Evolutionary conservation across 2,888 invertebrate species (phyloP).

Genomic region (Sarcophaga caerulescens): DNA sequence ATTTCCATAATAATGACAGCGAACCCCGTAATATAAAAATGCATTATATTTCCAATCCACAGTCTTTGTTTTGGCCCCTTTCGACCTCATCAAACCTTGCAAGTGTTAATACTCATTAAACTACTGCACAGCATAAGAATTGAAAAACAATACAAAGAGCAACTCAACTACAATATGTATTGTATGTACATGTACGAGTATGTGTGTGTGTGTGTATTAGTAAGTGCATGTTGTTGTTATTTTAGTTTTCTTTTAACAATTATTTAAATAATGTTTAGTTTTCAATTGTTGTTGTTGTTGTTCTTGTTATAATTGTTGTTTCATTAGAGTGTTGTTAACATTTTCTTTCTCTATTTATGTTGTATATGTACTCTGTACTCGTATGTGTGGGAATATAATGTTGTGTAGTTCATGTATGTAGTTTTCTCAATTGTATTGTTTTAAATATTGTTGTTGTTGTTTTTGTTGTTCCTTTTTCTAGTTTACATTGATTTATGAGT

Average conservation of each 20-base stretch:
- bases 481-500: constrained; percentile 63
- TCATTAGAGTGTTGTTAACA: not conserved
- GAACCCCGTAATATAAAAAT: too few species aligned
- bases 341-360: not conserved
- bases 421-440: not conserved
- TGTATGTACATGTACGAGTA: not conserved
- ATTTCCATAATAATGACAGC: too few species aligned
- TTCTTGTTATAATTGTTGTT: not conserved
- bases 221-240: not conserved
- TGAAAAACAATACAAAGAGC: constrained; percentile 4
- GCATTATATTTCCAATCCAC: too few species aligned
- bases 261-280: constrained; percentile 40
- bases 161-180: constrained; percentile 1
- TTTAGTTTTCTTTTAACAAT: not conserved
- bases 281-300: not conserved
- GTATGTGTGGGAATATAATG: not conserved
- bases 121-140: not conserved
- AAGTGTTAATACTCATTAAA: not conserved
- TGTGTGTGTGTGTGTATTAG: constrained; percentile 8
- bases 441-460: not conserved
- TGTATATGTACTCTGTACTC: not conserved
- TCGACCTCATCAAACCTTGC: too few species aligned
- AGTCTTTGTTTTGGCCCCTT: too few species aligned
- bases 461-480: not conserved
- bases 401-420: not conserved